Percentiles rank a stretch among this genome's conserved stretches.
These are phyloP conservation scores for Physocephala rufipes DNA, from an alignment of 2,888 invertebrate genomes.

Conservation along the genomic window DNA sequence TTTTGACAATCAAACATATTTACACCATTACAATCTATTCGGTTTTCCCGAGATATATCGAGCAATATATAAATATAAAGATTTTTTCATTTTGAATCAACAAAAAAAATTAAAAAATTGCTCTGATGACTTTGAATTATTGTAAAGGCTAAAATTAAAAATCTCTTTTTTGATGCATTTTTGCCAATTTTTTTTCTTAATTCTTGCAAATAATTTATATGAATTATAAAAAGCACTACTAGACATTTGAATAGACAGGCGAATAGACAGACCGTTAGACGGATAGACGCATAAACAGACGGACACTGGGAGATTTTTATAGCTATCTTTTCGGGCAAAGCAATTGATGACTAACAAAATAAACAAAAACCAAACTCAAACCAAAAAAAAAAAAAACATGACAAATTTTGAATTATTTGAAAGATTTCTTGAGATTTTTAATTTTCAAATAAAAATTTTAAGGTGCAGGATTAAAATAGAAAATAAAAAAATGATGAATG, in stretches of 20 bases:
- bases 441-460: conserved; percentile 3
- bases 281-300: conserved; percentile 4
- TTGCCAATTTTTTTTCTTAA: conserved; percentile 1
- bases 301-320: conserved; percentile 19
- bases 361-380: conserved; percentile 9
- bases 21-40: not conserved
- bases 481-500: too few species aligned
- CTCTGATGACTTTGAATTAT: conserved; percentile 59
- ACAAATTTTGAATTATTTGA: too few species aligned
- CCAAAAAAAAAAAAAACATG: too few species aligned
- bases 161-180: conserved; percentile 19
- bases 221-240: conserved; percentile 13
- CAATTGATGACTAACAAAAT: conserved; percentile 16
- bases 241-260: conserved; percentile 13
- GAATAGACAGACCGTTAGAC: not conserved
- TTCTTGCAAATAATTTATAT: conserved; percentile 11
- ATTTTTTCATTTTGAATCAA: conserved; percentile 1
- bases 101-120: conserved; percentile 54
- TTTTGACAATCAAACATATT: not conserved
- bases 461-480: not conserved
- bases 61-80: too few species aligned
- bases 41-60: not conserved
- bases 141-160: conserved; percentile 56
- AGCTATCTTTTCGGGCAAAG: conserved; percentile 3
- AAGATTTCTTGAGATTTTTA: not conserved